Conservation (phyloP, 2,888 invertebrate genomes). For the Limnephilus marmoratus region DNA sequence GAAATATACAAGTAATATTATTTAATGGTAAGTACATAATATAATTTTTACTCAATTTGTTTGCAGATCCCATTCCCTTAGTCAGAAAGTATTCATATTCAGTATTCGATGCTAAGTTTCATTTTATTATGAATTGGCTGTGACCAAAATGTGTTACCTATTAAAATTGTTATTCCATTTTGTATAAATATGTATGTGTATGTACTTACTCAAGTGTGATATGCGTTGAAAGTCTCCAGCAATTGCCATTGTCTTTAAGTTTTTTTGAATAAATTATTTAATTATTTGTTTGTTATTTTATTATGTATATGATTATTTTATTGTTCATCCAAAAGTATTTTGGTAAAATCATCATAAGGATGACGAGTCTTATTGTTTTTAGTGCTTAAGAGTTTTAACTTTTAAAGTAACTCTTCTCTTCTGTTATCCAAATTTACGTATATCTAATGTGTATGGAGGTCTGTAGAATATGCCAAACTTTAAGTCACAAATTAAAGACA, state of each 20-base stretch:
- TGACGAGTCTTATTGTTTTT: background rate
- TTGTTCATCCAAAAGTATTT: background rate
- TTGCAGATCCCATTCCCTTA: background rate
- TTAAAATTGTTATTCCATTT: slow-evolving; percentile 44
- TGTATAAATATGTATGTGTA: slow-evolving; percentile 16
- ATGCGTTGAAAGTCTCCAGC: slow-evolving; percentile 37
- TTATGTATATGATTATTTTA: background rate
- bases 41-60: background rate
- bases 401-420: background rate
- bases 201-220: slow-evolving; percentile 47
- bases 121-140: slow-evolving; percentile 46
- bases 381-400: background rate
- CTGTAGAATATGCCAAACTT: background rate
- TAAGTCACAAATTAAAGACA: background rate
- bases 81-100: slow-evolving; percentile 8
- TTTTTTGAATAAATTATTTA: slow-evolving; percentile 20
- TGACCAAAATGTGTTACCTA: slow-evolving; percentile 48
- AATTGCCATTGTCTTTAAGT: slow-evolving; percentile 28
- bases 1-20: background rate
- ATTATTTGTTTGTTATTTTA: slow-evolving; percentile 3
- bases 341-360: background rate
- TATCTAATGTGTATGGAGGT: background rate
- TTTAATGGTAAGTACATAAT: too few species aligned
- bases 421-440: background rate
- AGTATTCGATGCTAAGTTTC: slow-evolving; percentile 29